phyloP scores from a whole-genome alignment of 2,797 vertebrate species.

The Pangasius sanitwongsei region DNA sequence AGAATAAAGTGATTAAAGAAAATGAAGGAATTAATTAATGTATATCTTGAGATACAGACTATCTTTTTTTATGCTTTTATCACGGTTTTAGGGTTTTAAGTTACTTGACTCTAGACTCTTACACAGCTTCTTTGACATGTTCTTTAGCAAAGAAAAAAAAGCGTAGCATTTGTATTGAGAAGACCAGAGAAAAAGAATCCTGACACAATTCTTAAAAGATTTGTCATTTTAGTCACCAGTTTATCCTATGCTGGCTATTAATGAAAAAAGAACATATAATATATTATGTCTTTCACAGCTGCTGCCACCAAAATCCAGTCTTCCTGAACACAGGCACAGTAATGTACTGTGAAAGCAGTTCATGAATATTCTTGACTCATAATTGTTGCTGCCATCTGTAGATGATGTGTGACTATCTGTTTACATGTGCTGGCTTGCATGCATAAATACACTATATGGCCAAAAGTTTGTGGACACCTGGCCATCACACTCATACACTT shows the following conservation, averaged over 20 bases:
- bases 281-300: slow-evolving; percentile 13
- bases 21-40: background rate
- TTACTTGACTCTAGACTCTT: background rate
- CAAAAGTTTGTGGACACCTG: background rate
- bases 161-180: background rate
- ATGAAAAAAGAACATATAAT: slow-evolving; percentile 42
- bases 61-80: background rate
- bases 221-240: slow-evolving; percentile 64
- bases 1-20: background rate
- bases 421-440: slow-evolving; percentile 19
- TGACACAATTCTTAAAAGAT: slow-evolving; percentile 55
- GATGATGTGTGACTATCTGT: slow-evolving; percentile 13
- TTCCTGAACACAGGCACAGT: background rate
- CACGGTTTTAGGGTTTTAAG: background rate
- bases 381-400: slow-evolving; percentile 13
- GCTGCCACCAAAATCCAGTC: background rate
- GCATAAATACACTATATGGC: background rate
- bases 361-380: slow-evolving; percentile 20
- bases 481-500: background rate
- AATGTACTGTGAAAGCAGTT: slow-evolving; percentile 8
- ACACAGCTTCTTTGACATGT: background rate
- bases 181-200: slow-evolving; percentile 51
- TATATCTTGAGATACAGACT: background rate
- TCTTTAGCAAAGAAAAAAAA: background rate
- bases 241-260: slow-evolving; percentile 51